Conservation (phyloP, 2,113 vertebrate species). For the Tachysurus vachellii region DNA sequence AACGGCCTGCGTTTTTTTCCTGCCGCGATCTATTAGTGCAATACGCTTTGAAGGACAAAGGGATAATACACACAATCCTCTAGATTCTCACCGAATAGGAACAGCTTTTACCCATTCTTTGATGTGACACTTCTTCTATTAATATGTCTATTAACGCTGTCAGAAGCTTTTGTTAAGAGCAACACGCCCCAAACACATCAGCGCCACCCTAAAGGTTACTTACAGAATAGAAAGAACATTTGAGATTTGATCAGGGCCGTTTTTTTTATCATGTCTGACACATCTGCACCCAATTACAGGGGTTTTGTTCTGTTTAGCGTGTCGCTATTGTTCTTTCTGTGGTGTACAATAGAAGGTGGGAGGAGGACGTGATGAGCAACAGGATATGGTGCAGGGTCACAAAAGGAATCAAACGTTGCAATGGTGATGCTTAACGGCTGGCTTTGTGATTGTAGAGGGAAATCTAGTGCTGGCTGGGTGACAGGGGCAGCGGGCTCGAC, state of each 20-base stretch:
- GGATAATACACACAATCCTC: not conserved
- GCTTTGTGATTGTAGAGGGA: too few species aligned
- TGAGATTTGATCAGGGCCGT: not conserved
- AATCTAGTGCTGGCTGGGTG: not conserved
- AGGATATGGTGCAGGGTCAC: not conserved
- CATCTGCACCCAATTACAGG: slow-evolving; percentile 15
- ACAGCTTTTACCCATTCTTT: not conserved
- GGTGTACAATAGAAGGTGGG: not conserved
- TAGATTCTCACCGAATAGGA: not conserved
- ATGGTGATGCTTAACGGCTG: not conserved
- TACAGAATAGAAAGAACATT: not conserved
- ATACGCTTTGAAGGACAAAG: not conserved
- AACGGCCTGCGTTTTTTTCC: not conserved
- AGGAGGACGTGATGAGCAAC: slow-evolving; percentile 6
- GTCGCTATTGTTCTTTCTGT: not conserved
- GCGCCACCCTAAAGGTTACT: slow-evolving; percentile 1
- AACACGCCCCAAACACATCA: not conserved
- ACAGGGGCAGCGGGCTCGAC: not conserved
- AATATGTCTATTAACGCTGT: not conserved
- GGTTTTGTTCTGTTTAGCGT: slow-evolving; percentile 20
- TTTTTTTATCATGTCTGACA: slow-evolving; percentile 12
- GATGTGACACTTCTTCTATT: not conserved
- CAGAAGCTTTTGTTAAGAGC: not conserved
- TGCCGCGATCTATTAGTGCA: not conserved
- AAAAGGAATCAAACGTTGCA: not conserved